Base-by-base conservation (phyloP, 2,888 invertebrate genomes). In the Eremobia ochroleuca region DNA sequence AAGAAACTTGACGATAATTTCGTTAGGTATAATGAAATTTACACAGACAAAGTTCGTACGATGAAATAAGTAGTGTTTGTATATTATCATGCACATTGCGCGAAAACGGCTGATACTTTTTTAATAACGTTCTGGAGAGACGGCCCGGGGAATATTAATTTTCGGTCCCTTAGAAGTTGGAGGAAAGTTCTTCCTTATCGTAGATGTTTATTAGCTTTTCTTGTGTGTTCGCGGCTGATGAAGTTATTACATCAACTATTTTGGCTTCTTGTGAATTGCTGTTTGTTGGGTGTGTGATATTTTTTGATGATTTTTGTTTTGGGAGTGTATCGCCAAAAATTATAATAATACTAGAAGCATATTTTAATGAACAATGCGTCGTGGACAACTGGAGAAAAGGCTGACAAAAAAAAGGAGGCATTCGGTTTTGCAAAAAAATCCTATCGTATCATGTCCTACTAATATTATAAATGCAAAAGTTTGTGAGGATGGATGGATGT, bases 101-200 rank as follows among this genome's bases (percentile, higher is more conserved):
- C 62, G 70, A 85, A 83, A 86, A 82, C 31, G 58, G 67, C 82
- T 77, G 81, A 86, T 88, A 88, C 88, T 88, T 88, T 88, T 88
- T 88, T 88, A 88, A 88, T 88, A 88, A 88, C 81, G 74, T 69
- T 79, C 75, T 79, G 79, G 81, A 74, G 79, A 66, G 78, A 55
- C 75, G 59, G 77, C 72, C 34, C 52, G 64, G 76, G 74, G 86
- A 88, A 88, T 88, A 89, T 88, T 88, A 87, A 88, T 88, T 87
- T 83, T 85, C 66, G 79, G 73, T 71, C 43, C 37, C 68, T 71
- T 68, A 40, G 68, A 79, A 88, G 77, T 85, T 87, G 52, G 70
- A 70, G 37, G 40, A 31, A 82, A 85, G 80, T 88, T 86, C 18
- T 71, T 71, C 62, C 58, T 80, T 82, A 80, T 82, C 71, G 37